Base-by-base conservation (phyloP, 2,888 invertebrate genomes). In the Ditylenchus weischeri region DNA sequence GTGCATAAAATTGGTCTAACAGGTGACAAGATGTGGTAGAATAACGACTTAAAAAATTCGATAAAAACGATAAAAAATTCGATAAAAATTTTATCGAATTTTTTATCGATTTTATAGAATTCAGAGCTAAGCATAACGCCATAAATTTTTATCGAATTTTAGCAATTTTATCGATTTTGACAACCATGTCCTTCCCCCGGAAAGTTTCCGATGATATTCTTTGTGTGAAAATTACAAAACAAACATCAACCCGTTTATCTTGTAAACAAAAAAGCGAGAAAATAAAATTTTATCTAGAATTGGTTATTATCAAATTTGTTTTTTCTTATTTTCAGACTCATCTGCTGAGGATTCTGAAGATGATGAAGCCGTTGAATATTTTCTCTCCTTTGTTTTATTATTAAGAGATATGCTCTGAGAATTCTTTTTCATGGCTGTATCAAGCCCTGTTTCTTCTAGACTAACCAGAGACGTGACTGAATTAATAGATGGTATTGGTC, bases 281-380 rank as follows among this genome's bases (percentile, higher is more conserved):
- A 19, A 50, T 50, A 21, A 50, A 50, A 50, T 6, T 21, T n/a
- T 21, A 23, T 23, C 5, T 54, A 29, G 29, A 15, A 15, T 54
- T 18, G 10, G 1, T 54, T 54, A 54, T 54, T 10, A 11, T 54
- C 10, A 54, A 54, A 15, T 54, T 54, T 54, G n/a, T 54, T 23
- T 23, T 15, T 54, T 54, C 29, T 54, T 54, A 23, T 54, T 54
- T 3, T 54, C 29, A 23, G 21, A 13, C 13, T 54, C 29, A 11
- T 54, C 54, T 54, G 54, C 7, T 54, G 54, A 54, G 11, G 54
- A 54, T 13, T 21, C 4, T 21, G 54, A 54, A 11, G 54, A 54
- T 8, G n/a, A 15, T 21, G 54, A 54, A 54, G 54, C 54, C n/a
- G 54, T 54, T 21, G 54, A 54, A 54, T 54, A 54, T 54, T 15